Evolutionary conservation across 2,797 vertebrate genomes (phyloP), one percentile per base, ranked within the genome.

Genomic region (Streptopelia turtur): DNA sequence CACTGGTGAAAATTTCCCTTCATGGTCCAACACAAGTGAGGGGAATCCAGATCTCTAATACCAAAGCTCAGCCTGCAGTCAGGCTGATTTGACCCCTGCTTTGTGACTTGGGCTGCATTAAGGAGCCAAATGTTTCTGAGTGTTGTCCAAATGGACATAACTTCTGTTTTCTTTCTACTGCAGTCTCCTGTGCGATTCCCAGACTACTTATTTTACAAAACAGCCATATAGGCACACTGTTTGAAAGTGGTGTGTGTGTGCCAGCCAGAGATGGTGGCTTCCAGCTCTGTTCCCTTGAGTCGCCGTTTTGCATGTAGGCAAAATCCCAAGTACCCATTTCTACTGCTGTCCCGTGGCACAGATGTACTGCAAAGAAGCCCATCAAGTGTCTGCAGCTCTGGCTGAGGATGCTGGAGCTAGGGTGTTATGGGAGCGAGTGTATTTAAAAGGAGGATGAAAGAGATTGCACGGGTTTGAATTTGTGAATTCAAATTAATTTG

Each of bases 241-340:
- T 52, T 70, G 22, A 53, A 83, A 57, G 76, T 9, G 16, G 13
- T 52, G 23, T 1, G 0, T 2, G 3, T 61, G 56, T 65, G 57
- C 23, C 3, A 4, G 45, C 43, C 16, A 41, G 49, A 57, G 33
- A 18, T 33, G 60, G 21, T 0, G 0, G 16, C 81, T 90, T 69
- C 63, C 43, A 76, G 56, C n/a, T 76, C 59, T 63, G 20, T 17
- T 88, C 13, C 6, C 33, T 56, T 21, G 21, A 47, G 47, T 78
- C 0, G 4, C 9, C 7, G 0, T 33, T 41, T 41, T 49, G 16
- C 37, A 8, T 0, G 0, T 1, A 41, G 69, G 31, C 66, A 85
- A 60, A 83, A 74, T 47, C 45, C 63, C 23, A 45, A 71, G 28
- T 33, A 27, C 18, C n/a, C 11, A 1, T 68, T 83, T 25, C 35